Conservation (phyloP, 2,113 vertebrate genomes). For the Eretmochelys imbricata region DNA sequence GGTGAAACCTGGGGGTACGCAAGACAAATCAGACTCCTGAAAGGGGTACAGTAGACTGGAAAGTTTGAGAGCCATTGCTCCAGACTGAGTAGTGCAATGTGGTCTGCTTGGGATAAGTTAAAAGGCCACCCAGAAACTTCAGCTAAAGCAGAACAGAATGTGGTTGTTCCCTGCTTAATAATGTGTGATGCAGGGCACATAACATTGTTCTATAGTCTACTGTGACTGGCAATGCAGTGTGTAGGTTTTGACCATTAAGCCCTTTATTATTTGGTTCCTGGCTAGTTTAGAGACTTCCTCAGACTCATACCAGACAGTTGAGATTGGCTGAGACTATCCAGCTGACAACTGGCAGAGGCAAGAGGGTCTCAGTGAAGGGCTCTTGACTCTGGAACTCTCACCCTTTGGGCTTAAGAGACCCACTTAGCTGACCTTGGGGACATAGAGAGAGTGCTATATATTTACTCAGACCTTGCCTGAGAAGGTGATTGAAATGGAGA, state of each 20-base stretch:
- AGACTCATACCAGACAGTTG: not conserved
- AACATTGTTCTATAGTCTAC: not conserved
- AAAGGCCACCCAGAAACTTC: not conserved
- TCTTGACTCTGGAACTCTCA: not conserved
- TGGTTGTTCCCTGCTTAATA: not conserved
- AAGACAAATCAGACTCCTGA: no score
- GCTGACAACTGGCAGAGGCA: not conserved
- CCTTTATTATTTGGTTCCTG: not conserved
- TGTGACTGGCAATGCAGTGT: not conserved
- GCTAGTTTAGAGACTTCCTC: not conserved
- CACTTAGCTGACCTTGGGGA: not conserved
- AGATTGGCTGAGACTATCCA: not conserved
- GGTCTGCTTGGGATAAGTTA: not conserved
- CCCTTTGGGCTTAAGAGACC: not conserved
- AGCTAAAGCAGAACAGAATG: not conserved
- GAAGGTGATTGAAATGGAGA: not conserved
- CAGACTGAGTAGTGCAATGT: not conserved
- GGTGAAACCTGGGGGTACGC: no score
- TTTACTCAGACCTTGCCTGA: not conserved
- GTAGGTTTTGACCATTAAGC: not conserved
- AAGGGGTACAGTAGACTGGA: no score
- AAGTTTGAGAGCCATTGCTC: no score
- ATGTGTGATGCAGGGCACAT: not conserved
- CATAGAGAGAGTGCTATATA: no score
- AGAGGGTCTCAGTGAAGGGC: not conserved